Evolutionary conservation across 2,113 vertebrate species (phyloP).

Genomic region (Microtus montanus): DNA sequence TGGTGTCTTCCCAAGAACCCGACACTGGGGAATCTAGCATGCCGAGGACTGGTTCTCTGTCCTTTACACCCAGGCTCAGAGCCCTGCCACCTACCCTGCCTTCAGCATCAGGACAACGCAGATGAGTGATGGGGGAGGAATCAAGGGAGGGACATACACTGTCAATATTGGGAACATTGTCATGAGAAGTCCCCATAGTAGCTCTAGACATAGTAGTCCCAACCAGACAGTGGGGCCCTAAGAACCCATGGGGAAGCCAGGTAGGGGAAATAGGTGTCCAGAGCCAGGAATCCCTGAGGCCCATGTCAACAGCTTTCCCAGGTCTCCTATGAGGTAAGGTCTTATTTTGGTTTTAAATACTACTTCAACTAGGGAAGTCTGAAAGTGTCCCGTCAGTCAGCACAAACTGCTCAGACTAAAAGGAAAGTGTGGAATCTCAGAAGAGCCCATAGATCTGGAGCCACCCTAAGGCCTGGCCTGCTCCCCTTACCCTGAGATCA

Average conservation of each 20-base stretch:
- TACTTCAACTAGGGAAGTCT: not conserved
- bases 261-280: no score
- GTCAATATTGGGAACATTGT: not conserved
- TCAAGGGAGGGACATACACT: not conserved
- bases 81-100: not conserved
- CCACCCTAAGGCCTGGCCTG: no score
- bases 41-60: accelerated
- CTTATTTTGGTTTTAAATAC: not conserved
- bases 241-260: not conserved
- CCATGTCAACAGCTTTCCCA: not conserved
- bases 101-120: not conserved
- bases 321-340: not conserved
- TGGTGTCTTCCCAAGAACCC: not conserved
- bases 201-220: not conserved
- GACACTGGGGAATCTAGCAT: not conserved
- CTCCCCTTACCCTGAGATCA: not conserved
- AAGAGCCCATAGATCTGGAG: not conserved
- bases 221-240: not conserved
- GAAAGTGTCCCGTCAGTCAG: not conserved
- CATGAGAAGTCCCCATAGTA: not conserved
- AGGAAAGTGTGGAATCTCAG: not conserved
- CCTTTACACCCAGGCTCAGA: not conserved
- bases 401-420: not conserved
- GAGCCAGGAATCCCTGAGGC: not conserved
- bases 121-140: not conserved